Conservation (phyloP, 1,140 invertebrate genomes). For the Drosophila pachea region DNA sequence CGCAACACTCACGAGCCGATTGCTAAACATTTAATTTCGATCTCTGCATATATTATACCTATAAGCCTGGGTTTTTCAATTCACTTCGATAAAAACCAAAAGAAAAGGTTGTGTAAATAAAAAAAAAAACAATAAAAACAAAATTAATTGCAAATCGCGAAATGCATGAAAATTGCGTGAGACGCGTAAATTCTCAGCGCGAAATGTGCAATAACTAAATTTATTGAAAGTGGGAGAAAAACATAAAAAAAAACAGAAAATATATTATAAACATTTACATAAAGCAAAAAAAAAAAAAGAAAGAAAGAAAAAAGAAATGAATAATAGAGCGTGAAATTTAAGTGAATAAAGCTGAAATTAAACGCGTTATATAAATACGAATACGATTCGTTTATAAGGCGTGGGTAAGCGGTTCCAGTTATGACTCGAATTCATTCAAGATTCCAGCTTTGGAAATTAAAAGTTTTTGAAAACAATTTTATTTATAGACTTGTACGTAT, state of each 20-base stretch:
- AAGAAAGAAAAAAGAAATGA: slow-evolving; percentile 9
- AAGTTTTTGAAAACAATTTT: not conserved
- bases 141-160: slow-evolving; percentile 55
- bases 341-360: slow-evolving; percentile 10
- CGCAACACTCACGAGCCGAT: slow-evolving; percentile 42
- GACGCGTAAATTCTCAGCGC: slow-evolving; percentile 65
- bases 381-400: slow-evolving; percentile 1
- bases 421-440: slow-evolving; percentile 3
- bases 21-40: slow-evolving; percentile 57
- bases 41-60: slow-evolving; percentile 16
- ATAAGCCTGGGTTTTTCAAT: slow-evolving; percentile 36
- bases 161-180: slow-evolving; percentile 64
- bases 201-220: slow-evolving; percentile 52
- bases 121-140: slow-evolving; percentile 21
- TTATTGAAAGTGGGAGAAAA: slow-evolving; percentile 31
- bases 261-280: slow-evolving; percentile 4
- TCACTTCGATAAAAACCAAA: slow-evolving; percentile 21
- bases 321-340: slow-evolving; percentile 26
- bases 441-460: not conserved
- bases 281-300: slow-evolving; percentile 7
- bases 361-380: slow-evolving; percentile 26
- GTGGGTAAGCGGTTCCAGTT: slow-evolving; percentile 14
- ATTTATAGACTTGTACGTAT: not conserved
- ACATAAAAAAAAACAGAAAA: slow-evolving; percentile 6
- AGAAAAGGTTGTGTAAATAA: slow-evolving; percentile 22